Evolutionary conservation across 1,140 invertebrate genomes (phyloP).

Genomic region (Araneus ventricosus): DNA sequence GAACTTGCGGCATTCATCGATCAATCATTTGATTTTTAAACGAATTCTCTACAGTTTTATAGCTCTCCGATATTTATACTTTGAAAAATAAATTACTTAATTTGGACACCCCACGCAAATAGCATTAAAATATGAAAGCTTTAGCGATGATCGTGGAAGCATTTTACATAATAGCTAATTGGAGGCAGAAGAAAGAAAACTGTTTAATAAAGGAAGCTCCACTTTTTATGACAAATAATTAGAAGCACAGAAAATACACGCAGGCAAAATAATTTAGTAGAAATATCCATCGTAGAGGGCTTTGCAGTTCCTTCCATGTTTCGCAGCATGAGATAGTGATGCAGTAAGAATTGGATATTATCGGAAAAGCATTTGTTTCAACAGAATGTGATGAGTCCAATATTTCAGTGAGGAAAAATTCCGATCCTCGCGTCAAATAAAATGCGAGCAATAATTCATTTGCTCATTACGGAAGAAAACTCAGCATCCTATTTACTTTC

Average conservation of each 20-base stretch:
- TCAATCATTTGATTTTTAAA: conserved; percentile 42
- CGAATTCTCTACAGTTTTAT: conserved; percentile 26
- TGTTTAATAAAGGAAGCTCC: conserved; percentile 45
- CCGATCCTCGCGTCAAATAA: conserved; percentile 64
- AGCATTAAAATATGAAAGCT: background rate
- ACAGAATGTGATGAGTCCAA: conserved; percentile 68
- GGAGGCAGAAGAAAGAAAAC: conserved; percentile 29
- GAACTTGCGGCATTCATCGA: background rate
- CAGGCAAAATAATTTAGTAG: conserved; percentile 64
- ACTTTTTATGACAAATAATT: conserved; percentile 75
- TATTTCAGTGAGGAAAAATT: conserved; percentile 67
- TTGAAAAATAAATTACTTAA: conserved; percentile 33
- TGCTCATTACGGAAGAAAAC: conserved; percentile 62
- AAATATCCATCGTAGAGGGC: background rate
- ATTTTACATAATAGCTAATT: conserved; percentile 54
- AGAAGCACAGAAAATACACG: conserved; percentile 21
- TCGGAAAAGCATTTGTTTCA: conserved; percentile 75
- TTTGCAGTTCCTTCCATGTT: background rate
- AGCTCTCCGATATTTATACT: conserved; percentile 36
- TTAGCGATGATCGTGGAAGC: background rate
- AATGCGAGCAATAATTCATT: conserved; percentile 73
- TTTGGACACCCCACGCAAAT: conserved; percentile 3
- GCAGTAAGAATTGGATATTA: conserved; percentile 73
- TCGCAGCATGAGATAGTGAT: conserved; percentile 49
- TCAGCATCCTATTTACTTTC: conserved; percentile 63